Conservation (phyloP, 2,113 vertebrate genomes). For the Sus scrofa region T2T-Sscrofa CM000812.6:253507001-253507500, state of each 20-base stretch:
- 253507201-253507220: neutral
- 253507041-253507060: no score
- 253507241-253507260: neutral
- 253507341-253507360: neutral
- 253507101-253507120: no score
- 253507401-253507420: neutral
- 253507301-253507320: neutral
- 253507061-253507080: no score
- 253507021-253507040: no score
- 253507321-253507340: neutral
- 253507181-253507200: no score
- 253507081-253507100: no score
- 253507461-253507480: neutral
- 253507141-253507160: no score
- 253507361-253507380: neutral
- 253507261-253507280: neutral
- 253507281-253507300: neutral
- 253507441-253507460: neutral
- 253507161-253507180: no score
- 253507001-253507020: no score
- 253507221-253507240: neutral
- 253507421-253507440: neutral
- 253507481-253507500: neutral
- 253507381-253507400: neutral
- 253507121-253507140: no score